Evolutionary conservation across 2,113 vertebrate species (phyloP).

Genomic region (Tetrax tetrax): DNA sequence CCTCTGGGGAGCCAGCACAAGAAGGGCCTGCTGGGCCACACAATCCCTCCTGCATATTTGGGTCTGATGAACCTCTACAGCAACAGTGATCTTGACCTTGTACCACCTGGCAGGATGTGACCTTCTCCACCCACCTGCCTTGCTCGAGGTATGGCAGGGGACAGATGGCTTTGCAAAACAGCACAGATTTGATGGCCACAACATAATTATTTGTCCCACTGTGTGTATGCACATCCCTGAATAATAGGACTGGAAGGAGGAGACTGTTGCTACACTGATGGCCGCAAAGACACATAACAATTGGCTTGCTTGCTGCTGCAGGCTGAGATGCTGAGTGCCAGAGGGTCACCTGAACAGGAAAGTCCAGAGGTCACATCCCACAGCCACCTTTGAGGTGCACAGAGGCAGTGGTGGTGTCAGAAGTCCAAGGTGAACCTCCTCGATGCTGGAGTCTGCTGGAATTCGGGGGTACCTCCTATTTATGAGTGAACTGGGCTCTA

Average conservation of each 20-base stretch:
- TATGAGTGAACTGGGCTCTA: background rate
- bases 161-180: background rate
- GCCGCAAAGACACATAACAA: background rate
- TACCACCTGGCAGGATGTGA: background rate
- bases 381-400: background rate
- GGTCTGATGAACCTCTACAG: background rate
- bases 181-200: background rate
- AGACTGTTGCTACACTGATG: background rate
- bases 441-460: background rate
- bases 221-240: background rate
- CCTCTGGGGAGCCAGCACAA: background rate
- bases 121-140: background rate
- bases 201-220: background rate
- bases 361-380: rapidly evolving
- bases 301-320: background rate
- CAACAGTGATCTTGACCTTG: background rate
- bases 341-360: background rate
- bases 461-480: background rate
- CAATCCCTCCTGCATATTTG: background rate
- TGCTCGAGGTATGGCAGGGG: background rate
- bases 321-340: background rate
- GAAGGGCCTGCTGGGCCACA: too few relatives aligned
- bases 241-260: background rate
- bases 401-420: background rate
- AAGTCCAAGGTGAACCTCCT: background rate